Evolutionary conservation across 1,140 invertebrate genomes (phyloP).

Genomic region (Aphaenogaster rudis): DNA sequence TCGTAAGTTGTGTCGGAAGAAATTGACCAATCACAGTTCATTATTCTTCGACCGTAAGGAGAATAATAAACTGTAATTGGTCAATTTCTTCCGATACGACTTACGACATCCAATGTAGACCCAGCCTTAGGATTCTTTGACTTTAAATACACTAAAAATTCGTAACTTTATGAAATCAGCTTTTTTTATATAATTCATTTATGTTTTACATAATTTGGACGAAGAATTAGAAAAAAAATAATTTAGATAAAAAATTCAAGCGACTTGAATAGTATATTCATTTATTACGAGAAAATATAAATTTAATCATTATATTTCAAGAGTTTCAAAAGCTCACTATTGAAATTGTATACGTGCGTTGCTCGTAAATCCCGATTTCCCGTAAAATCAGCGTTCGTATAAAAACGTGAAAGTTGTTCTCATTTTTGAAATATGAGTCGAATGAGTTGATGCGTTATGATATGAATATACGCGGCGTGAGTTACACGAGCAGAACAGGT

Average conservation of each 20-base stretch:
- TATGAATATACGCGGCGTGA: not conserved
- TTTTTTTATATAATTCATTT: not conserved
- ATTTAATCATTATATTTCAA: slow-evolving; percentile 7
- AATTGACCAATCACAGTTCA: no score
- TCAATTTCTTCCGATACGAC: no score
- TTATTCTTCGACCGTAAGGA: no score
- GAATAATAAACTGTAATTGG: no score
- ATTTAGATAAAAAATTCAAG: not conserved
- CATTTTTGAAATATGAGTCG: slow-evolving; percentile 20
- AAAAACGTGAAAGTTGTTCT: not conserved
- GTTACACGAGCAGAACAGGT: not conserved
- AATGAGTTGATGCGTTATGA: not conserved
- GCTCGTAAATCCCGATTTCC: not conserved
- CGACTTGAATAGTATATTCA: not conserved
- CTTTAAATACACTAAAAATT: not conserved
- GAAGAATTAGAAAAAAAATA: not conserved
- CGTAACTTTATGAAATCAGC: not conserved
- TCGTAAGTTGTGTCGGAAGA: no score
- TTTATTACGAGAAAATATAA: slow-evolving; percentile 20
- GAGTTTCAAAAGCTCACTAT: not conserved
- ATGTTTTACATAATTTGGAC: not conserved
- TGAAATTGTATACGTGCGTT: not conserved
- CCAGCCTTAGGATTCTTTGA: not conserved
- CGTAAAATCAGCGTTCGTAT: not conserved
- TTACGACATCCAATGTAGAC: no score